phyloP scores from a whole-genome alignment of 2,113 vertebrate genomes.

The Notarius lentiginosus region DNA sequence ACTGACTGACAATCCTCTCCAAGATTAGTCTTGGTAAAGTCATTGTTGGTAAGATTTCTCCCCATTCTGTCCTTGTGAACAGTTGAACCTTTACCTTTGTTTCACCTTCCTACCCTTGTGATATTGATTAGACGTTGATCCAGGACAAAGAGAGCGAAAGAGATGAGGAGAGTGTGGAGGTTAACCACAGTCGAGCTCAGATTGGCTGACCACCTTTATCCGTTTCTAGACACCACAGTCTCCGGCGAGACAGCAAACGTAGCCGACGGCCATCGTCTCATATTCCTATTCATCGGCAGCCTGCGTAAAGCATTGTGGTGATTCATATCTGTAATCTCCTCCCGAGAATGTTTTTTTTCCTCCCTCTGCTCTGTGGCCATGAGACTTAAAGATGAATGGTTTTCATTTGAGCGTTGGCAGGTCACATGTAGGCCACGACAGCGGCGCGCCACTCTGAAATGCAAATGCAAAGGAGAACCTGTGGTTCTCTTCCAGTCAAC shows the following conservation, averaged over 20 bases:
- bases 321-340: conserved; percentile 56
- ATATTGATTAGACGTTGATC: conserved; percentile 1
- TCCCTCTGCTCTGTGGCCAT: conserved; percentile 45
- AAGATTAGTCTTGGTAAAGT: background rate
- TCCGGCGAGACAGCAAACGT: conserved; percentile 31
- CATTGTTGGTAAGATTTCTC: background rate
- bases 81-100: conserved; percentile 26
- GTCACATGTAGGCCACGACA: conserved; percentile 50
- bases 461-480: conserved; percentile 29
- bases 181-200: conserved; percentile 33
- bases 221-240: conserved; percentile 37
- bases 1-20: background rate
- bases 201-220: conserved; percentile 34
- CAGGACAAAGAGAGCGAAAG: background rate
- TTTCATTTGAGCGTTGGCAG: conserved; percentile 55
- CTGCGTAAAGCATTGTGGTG: conserved; percentile 48
- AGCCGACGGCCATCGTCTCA: conserved; percentile 41
- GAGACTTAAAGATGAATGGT: conserved; percentile 58
- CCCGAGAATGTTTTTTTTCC: conserved; percentile 43
- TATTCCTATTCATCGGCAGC: conserved; percentile 48
- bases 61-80: background rate
- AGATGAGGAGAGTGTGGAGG: conserved; percentile 2
- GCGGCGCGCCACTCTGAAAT: conserved; percentile 41
- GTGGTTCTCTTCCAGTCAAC: conserved; percentile 19
- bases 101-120: conserved; percentile 12